Evolutionary conservation across 2,113 vertebrate genomes (phyloP), one percentile per base, ranked within the genome.

Genomic region (Megaleporinus macrocephalus): DNA sequence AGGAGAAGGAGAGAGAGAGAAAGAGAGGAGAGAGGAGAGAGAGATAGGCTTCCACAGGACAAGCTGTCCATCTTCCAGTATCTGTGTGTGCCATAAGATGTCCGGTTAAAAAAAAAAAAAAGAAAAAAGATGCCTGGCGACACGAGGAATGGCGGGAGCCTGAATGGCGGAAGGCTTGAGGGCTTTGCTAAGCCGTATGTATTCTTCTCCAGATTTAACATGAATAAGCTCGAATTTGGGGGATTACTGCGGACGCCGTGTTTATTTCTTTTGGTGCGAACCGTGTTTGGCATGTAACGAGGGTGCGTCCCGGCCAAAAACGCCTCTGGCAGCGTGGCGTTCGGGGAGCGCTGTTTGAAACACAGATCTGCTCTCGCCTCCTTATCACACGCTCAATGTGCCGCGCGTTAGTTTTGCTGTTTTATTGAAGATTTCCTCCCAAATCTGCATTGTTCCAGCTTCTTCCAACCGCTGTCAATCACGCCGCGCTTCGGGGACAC

Each of bases 51-150:
- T 89, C 83, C 82, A 80, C 86, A 78, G 85, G 82, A 89, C 87
- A 89, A 89, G 87, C 87, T 90, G 89, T 90, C 86, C 85, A 85
- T 88, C 87, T 89, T 76, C 69, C 75, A 75, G 83, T 89, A 89
- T 88, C 85, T 81, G 78, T 24, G 68, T 77, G 85, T 59, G 65
- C 87, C 83, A 86, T 83, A 85, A 89, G 85, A 87, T 88, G 85
- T 81, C 80, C 82, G 65, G 82, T 76, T 57, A 65, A 86, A 85
- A 1, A 83, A 36, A 53, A 49, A 36, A 76, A 76, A n/a, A 57
- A 61, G 1, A 24, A 61, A 61, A 24, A 61, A 61, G n/a, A 82
- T 77, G 73, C 53, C 70, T 81, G 78, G 74, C 59, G 72, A 77
- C 82, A 59, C 59, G 72, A 73, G 86, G 82, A 82, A 83, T 78